A percentile compares a stretch with the other conserved stretches of the same genome.
Evolutionary conservation across 2,113 vertebrate genomes (phyloP).

Genomic region (Anser cygnoides): DNA sequence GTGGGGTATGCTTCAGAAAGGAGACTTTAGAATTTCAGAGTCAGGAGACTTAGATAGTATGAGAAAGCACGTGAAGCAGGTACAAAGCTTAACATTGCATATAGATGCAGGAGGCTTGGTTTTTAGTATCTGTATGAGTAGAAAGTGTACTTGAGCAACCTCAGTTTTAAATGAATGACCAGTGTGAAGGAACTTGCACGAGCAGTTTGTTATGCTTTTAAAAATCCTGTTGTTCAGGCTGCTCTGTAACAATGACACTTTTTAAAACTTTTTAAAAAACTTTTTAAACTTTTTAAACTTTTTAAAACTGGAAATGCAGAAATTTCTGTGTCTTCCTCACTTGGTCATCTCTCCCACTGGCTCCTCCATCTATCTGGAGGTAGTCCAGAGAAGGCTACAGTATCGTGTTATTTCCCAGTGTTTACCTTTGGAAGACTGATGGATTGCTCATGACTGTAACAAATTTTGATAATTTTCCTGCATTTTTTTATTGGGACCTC

Average conservation of each 20-base stretch:
- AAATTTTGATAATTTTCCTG: neutral
- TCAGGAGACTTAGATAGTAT: neutral
- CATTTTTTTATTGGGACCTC: neutral
- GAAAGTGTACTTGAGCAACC: neutral
- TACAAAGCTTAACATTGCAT: neutral
- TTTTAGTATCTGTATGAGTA: neutral
- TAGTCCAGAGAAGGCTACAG: neutral
- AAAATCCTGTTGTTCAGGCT: neutral
- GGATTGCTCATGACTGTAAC: neutral
- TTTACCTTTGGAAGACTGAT: neutral
- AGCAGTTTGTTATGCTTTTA: neutral
- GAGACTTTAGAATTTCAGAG: neutral
- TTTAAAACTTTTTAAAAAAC: neutral
- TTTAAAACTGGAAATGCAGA: neutral
- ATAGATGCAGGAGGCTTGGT: neutral
- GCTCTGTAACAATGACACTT: neutral
- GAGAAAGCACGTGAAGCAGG: neutral
- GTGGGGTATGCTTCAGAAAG: neutral
- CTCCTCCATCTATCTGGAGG: neutral
- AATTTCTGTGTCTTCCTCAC: neutral
- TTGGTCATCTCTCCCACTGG: neutral
- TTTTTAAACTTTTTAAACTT: neutral
- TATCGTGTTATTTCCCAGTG: neutral
- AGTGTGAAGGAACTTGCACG: neutral
- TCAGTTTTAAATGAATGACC: neutral